These are phyloP conservation scores for Aplodontia rufa DNA, from an alignment of 2,113 vertebrate genomes.

Conservation along the genomic window DNA sequence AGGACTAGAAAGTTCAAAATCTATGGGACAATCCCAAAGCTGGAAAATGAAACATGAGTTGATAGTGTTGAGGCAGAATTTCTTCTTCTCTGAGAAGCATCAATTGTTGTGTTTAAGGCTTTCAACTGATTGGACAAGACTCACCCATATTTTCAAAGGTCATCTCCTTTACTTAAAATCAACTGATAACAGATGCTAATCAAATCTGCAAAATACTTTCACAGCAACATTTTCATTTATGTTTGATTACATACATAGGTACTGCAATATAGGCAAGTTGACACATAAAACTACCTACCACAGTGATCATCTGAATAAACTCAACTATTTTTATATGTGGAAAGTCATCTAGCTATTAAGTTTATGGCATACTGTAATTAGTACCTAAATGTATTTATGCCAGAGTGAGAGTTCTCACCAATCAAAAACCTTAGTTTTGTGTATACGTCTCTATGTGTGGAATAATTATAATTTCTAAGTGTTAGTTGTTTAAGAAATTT, in stretches of 20 bases:
- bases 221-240: neutral
- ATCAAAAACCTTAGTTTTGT: neutral
- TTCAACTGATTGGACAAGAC: neutral
- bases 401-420: neutral
- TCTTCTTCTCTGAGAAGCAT: neutral
- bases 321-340: neutral
- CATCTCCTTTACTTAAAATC: neutral
- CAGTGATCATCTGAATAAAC: neutral
- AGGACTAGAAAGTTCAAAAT: too few relatives aligned
- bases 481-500: neutral
- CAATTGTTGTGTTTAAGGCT: neutral
- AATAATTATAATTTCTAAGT: neutral
- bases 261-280: neutral
- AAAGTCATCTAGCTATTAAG: neutral
- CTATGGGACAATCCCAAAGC: neutral
- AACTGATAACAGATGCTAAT: neutral
- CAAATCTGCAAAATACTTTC: neutral
- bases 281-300: neutral
- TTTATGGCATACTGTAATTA: neutral
- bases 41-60: neutral
- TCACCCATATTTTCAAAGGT: neutral
- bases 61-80: neutral
- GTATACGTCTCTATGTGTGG: neutral
- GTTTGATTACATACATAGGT: slow-evolving; percentile 4
- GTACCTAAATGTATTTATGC: neutral